These are phyloP conservation scores for Gallinago jamesoni DNA, from an alignment of 2,113 vertebrate genomes.

Conservation along the genomic window DNA sequence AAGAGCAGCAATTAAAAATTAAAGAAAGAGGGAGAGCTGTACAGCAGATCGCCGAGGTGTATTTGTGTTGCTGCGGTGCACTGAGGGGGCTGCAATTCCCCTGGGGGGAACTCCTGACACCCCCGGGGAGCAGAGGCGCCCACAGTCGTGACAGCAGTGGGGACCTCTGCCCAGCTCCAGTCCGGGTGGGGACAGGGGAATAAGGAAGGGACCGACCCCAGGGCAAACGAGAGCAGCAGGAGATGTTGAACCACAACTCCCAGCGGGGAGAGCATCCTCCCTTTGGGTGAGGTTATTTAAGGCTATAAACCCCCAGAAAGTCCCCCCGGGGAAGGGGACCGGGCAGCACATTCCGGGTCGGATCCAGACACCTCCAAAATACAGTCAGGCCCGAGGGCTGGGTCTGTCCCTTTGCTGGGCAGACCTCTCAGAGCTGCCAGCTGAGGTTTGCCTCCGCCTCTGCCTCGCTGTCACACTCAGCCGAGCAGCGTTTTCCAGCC, in stretches of 20 bases:
- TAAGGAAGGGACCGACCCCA: not conserved
- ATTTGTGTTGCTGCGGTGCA: not conserved
- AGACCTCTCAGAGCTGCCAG: not conserved
- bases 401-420: not conserved
- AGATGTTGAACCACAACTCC: not conserved
- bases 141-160: accelerated
- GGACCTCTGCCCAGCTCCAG: not conserved
- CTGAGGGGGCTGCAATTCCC: not conserved
- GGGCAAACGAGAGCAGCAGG: not conserved
- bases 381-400: not conserved
- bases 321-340: accelerated
- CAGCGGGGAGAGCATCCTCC: not conserved
- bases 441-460: not conserved
- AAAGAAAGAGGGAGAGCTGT: not conserved
- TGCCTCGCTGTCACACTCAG: not conserved
- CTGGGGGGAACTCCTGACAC: not conserved
- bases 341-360: not conserved
- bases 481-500: not conserved
- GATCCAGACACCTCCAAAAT: not conserved
- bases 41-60: not conserved
- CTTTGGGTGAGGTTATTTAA: not conserved
- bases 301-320: not conserved
- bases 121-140: accelerated
- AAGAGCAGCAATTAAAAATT: constrained; percentile 28
- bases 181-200: not conserved